Percentiles rank a stretch among this genome's conserved stretches.
Conservation (phyloP, 2,888 invertebrate genomes). For the Mesorhabditis sp. region DNA sequence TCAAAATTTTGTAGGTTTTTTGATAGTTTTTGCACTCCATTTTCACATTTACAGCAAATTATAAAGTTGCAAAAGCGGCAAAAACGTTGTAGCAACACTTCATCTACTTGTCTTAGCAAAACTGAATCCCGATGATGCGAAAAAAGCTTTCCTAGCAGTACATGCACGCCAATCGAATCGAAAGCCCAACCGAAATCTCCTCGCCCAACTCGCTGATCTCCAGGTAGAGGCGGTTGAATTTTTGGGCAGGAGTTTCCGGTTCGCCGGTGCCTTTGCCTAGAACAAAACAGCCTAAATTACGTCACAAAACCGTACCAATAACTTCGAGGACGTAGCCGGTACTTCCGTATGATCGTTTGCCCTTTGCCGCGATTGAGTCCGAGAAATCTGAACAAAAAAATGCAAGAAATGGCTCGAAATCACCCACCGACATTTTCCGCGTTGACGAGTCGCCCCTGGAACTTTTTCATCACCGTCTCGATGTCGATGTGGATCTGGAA, state of each 20-base stretch:
- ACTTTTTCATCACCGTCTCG: not conserved
- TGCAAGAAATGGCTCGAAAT: not conserved
- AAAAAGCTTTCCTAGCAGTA: no score
- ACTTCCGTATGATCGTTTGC: not conserved
- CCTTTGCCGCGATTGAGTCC: not conserved
- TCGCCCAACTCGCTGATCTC: not conserved
- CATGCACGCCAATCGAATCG: no score
- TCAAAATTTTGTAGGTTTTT: no score
- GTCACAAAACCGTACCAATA: not conserved
- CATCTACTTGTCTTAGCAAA: no score
- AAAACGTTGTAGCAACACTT: no score
- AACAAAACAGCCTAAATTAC: not conserved
- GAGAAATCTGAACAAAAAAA: not conserved
- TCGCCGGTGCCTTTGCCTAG: constrained; percentile 2
- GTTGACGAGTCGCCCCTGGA: not conserved
- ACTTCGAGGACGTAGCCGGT: not conserved
- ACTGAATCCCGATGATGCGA: no score
- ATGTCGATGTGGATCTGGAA: not conserved
- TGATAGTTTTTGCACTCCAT: no score
- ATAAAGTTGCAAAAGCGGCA: no score
- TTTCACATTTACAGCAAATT: no score
- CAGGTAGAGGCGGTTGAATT: not conserved
- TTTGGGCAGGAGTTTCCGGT: not conserved
- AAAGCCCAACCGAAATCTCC: not conserved
- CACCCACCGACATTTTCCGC: not conserved